phyloP scores from a whole-genome alignment of 37 sponge, comb jelly and placozoan species.

The Trichoplax adhaerens region DNA sequence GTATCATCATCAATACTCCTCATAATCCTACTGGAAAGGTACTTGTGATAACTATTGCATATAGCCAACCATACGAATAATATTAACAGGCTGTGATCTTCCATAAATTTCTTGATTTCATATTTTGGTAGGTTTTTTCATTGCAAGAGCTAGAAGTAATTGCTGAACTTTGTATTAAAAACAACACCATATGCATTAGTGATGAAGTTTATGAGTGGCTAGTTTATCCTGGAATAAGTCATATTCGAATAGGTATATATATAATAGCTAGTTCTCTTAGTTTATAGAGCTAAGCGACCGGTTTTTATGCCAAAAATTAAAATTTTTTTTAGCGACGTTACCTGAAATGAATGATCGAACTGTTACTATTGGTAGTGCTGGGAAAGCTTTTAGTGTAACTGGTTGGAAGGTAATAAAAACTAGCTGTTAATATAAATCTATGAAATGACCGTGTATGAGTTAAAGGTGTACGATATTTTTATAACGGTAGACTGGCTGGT shows the following conservation, averaged over 20 bases:
- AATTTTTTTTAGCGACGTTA: conserved; percentile 40
- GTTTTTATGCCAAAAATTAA: too few species aligned
- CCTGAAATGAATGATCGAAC: conserved; percentile 98
- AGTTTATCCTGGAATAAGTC: conserved; percentile 47
- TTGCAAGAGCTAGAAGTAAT: conserved; percentile 66
- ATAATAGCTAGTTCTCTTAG: too few species aligned
- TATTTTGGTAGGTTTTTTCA: conserved; percentile 30
- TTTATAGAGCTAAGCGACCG: too few species aligned
- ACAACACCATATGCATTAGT: conserved; percentile 75
- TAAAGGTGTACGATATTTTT: too few species aligned
- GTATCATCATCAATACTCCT: conserved; percentile 78
- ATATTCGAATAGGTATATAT: conserved; percentile 45
- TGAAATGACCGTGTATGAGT: too few species aligned
- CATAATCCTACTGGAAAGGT: conserved; percentile 92
- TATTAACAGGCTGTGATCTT: too few species aligned
- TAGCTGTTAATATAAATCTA: too few species aligned
- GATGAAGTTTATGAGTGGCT: conserved; percentile 99
- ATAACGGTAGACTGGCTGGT: conserved; percentile 62
- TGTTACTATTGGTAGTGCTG: conserved; percentile 84
- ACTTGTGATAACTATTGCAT: too few species aligned
- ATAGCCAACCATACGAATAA: too few species aligned
- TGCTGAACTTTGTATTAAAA: conserved; percentile 69
- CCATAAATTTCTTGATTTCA: too few species aligned
- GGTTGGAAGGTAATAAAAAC: conserved; percentile 79
- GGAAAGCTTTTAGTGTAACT: conserved; percentile 90